Conservation (phyloP, 1,140 invertebrate genomes). For the Diprion similis region DNA sequence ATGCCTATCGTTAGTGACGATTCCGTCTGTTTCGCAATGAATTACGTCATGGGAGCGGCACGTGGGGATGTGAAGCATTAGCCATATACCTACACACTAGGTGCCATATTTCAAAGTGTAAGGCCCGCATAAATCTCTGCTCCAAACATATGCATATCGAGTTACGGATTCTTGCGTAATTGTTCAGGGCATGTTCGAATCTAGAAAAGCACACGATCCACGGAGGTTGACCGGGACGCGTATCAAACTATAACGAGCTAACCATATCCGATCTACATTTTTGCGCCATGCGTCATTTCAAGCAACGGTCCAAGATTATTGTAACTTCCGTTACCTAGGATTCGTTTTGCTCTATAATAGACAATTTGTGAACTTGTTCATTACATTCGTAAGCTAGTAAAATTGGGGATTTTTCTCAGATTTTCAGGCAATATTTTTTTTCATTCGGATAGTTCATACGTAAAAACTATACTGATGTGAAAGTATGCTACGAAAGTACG, state of each 20-base stretch:
- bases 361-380: no score
- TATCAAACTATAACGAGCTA: background rate
- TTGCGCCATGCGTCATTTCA: background rate
- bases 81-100: background rate
- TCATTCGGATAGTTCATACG: no score
- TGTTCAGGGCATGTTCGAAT: background rate
- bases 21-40: conserved; percentile 10
- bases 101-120: background rate
- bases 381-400: no score
- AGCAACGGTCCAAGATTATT: no score
- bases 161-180: conserved; percentile 15
- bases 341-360: no score
- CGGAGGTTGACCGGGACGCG: background rate
- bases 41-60: conserved; percentile 6
- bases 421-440: no score
- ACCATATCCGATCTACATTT: background rate
- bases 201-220: background rate
- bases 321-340: no score
- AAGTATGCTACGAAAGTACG: no score
- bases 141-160: conserved; percentile 15
- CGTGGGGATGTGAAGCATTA: background rate
- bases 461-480: no score
- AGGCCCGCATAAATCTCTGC: conserved; percentile 11
- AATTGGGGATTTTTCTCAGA: no score
- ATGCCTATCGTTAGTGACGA: background rate